Conservation (phyloP, 1,140 invertebrate genomes). For the Pogonognathellus flavescens region DNA sequence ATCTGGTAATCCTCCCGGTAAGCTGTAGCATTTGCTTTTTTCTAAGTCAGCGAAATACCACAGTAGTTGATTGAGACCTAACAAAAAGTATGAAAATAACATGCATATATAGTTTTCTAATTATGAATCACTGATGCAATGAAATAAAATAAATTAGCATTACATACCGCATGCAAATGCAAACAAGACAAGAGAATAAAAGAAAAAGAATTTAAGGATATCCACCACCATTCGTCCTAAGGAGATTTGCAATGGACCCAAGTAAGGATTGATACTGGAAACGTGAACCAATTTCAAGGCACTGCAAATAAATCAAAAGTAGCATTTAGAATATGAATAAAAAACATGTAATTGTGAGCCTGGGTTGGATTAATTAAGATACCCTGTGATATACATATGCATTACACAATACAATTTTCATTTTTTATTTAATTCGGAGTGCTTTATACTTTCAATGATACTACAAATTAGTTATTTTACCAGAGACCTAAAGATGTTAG, state of each 20-base stretch:
- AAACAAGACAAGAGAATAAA: conserved; percentile 85
- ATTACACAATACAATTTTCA: no score
- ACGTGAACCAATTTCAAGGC: conserved; percentile 90
- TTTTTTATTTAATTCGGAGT: no score
- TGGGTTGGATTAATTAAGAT: no score
- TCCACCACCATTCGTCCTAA: conserved; percentile 88
- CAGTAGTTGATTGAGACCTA: conserved; percentile 82
- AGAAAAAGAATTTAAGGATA: conserved; percentile 90
- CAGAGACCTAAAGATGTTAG: conserved; percentile 88
- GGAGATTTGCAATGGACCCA: conserved; percentile 89
- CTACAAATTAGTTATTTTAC: no score
- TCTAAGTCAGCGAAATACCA: conserved; percentile 92
- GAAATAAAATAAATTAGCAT: neutral
- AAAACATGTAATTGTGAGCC: no score
- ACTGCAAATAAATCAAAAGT: conserved; percentile 71
- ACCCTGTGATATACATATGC: no score
- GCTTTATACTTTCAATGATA: no score
- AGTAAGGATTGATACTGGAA: conserved; percentile 91
- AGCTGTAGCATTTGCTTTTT: conserved; percentile 80
- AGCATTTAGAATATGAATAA: no score
- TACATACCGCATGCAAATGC: conserved; percentile 83
- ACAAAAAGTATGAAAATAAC: neutral
- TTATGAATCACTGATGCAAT: no score
- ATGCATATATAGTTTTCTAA: no score
- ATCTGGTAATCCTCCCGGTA: conserved; percentile 75